A percentile compares a stretch with the other conserved stretches of the same genome.
Conservation (phyloP, 2,888 invertebrate genomes). For the Lacanobia oleracea region DNA sequence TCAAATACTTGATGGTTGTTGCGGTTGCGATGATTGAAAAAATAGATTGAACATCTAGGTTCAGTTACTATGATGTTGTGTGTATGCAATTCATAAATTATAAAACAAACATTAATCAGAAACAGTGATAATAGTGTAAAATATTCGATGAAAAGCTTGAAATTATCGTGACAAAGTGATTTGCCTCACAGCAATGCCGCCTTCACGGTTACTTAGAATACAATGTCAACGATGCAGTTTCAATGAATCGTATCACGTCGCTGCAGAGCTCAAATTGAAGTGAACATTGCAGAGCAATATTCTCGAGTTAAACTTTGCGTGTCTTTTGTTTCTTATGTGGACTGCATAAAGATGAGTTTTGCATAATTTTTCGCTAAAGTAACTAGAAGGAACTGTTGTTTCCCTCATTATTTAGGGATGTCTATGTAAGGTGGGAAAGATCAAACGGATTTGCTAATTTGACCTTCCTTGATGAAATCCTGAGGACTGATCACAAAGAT, state of each 20-base stretch:
- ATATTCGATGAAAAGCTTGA: slow-evolving; percentile 66
- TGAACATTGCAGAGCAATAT: neutral
- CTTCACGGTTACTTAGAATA: slow-evolving; percentile 61
- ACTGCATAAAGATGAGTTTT: slow-evolving; percentile 16
- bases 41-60: neutral
- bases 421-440: slow-evolving; percentile 65
- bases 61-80: neutral
- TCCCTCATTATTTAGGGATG: slow-evolving; percentile 57
- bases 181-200: slow-evolving; percentile 61
- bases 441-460: slow-evolving; percentile 57
- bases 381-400: slow-evolving; percentile 51
- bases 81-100: neutral
- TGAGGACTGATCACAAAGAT: slow-evolving; percentile 24
- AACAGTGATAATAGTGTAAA: slow-evolving; percentile 69
- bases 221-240: slow-evolving; percentile 20
- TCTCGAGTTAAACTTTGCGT: slow-evolving; percentile 19
- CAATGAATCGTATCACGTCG: slow-evolving; percentile 8
- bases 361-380: slow-evolving; percentile 1
- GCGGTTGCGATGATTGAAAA: neutral
- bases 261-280: slow-evolving; percentile 27
- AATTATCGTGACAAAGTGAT: slow-evolving; percentile 74
- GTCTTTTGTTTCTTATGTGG: slow-evolving; percentile 9
- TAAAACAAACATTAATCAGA: slow-evolving; percentile 54
- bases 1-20: neutral
- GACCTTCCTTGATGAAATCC: slow-evolving; percentile 60